Evolutionary conservation across 2,888 invertebrate species (phyloP).

Genomic region (Homarus gammarus): DNA sequence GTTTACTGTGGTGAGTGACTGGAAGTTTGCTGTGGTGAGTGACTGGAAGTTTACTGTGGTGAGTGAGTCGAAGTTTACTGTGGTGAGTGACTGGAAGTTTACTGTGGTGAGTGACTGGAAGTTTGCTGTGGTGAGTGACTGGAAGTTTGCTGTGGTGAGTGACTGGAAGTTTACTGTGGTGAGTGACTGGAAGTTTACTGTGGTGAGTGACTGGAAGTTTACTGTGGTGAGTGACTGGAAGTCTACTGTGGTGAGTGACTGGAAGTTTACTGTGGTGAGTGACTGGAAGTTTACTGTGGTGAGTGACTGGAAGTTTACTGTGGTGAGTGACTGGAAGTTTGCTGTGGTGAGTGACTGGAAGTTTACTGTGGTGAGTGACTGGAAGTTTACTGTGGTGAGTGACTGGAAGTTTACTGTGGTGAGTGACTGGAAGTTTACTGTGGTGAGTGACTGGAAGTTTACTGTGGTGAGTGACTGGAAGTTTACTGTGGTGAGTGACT

Average conservation of each 20-base stretch:
- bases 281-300: background rate
- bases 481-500: too few relatives aligned
- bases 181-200: background rate
- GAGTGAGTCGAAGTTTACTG: background rate
- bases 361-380: background rate
- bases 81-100: background rate
- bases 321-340: too few relatives aligned
- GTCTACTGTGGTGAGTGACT: background rate
- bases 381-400: background rate
- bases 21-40: too few relatives aligned
- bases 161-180: background rate
- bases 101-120: conserved; percentile 1
- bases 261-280: background rate
- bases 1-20: too few relatives aligned
- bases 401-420: background rate
- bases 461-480: too few relatives aligned
- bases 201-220: background rate
- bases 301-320: too few relatives aligned
- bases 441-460: too few relatives aligned
- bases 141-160: background rate
- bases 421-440: background rate
- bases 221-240: background rate
- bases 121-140: background rate
- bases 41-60: too few relatives aligned
- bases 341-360: background rate